Conservation (phyloP, 2,797 vertebrate genomes). For the Sciurus carolinensis region DNA sequence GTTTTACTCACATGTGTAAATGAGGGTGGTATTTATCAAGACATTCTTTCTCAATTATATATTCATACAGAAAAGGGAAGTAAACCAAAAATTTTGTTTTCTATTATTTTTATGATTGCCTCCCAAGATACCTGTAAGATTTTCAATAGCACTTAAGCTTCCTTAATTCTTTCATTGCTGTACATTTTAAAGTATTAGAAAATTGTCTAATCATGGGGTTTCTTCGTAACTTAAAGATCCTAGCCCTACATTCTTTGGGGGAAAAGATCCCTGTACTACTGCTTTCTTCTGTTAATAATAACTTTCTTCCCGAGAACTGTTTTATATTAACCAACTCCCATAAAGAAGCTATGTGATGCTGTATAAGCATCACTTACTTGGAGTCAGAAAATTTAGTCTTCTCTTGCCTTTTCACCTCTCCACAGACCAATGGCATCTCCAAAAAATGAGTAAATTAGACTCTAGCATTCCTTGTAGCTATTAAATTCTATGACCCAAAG, state of each 20-base stretch:
- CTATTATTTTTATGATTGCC: background rate
- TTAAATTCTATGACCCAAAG: conserved; percentile 4
- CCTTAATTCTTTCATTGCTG: background rate
- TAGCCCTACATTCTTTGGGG: background rate
- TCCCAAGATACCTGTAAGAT: conserved; percentile 1
- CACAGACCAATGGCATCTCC: conserved; percentile 8
- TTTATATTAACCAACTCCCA: conserved; percentile 40
- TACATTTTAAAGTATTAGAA: conserved; percentile 36
- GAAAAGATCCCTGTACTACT: background rate
- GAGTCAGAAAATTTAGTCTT: background rate
- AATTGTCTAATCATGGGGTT: background rate
- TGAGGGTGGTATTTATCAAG: background rate
- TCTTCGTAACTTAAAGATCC: background rate
- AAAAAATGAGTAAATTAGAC: conserved; percentile 15
- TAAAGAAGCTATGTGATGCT: background rate
- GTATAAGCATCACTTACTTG: background rate
- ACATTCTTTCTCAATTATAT: conserved; percentile 53
- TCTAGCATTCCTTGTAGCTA: background rate
- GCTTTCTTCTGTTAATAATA: conserved; percentile 28
- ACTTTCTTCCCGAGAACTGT: background rate
- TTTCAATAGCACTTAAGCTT: conserved; percentile 34
- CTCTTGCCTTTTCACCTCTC: background rate
- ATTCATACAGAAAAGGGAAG: conserved; percentile 31
- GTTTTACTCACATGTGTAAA: conserved; percentile 14
- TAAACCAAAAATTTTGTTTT: conserved; percentile 1